These are phyloP conservation scores for Agrochola lychnidis DNA, from an alignment of 2,888 invertebrate genomes.

Conservation along the genomic window DNA sequence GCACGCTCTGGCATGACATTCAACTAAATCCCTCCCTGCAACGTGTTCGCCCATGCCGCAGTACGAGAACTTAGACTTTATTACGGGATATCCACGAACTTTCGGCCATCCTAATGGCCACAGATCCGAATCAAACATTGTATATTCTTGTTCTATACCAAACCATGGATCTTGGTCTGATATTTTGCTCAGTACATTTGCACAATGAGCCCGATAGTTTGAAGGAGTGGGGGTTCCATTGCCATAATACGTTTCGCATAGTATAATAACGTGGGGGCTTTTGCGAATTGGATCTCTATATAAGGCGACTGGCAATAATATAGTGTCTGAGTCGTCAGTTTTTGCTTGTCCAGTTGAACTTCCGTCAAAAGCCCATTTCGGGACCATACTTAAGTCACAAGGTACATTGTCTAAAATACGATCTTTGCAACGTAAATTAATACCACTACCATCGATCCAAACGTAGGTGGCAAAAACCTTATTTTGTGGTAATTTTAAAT, in stretches of 20 bases:
- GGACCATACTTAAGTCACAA: constrained; percentile 87
- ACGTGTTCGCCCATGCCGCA: constrained; percentile 98
- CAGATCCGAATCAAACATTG: constrained; percentile 95
- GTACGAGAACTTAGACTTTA: constrained; percentile 95
- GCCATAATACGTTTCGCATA: constrained; percentile 95
- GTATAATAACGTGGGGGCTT: constrained; percentile 96
- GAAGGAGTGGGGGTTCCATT: constrained; percentile 94
- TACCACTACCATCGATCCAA: constrained; percentile 95
- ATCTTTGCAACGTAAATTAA: constrained; percentile 93
- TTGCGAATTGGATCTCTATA: constrained; percentile 97
- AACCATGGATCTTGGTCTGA: constrained; percentile 95
- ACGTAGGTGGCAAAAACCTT: constrained; percentile 93
- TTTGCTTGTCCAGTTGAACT: constrained; percentile 97
- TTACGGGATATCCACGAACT: constrained; percentile 94
- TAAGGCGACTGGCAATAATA: constrained; percentile 96
- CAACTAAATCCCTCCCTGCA: constrained; percentile 98
- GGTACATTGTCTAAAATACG: constrained; percentile 92
- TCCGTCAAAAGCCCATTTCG: constrained; percentile 98
- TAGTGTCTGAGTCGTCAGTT: constrained; percentile 95
- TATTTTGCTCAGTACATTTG: constrained; percentile 88
- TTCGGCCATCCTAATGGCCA: constrained; percentile 98
- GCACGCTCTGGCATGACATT: constrained; percentile 96
- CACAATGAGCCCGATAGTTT: constrained; percentile 93
- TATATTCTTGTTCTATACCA: constrained; percentile 98
- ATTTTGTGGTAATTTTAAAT: constrained; percentile 89